Evolutionary conservation across 2,797 vertebrate species (phyloP), one percentile per base, ranked within the genome.

Genomic region (Crax fasciolata): DNA sequence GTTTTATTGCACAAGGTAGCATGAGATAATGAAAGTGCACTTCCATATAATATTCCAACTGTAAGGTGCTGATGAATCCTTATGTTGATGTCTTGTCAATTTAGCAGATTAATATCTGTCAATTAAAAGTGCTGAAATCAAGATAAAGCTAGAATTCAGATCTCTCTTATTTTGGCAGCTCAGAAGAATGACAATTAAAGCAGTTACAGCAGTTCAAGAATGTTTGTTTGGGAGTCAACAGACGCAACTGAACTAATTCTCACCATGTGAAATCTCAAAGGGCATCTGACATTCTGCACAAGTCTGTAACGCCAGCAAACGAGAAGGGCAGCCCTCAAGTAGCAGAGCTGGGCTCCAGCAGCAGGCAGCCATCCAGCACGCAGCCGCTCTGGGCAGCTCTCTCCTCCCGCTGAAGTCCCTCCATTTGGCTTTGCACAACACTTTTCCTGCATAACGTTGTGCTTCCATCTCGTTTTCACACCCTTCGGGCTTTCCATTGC

Each of bases 21-120:
- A 81, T 44, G 44, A 92, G 89, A 84, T 78, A 91, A 94, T 78
- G 89, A 66, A 90, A 90, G 67, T 76, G 23, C 57, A 93, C 94
- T 96, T 95, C 87, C 94, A 79, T 92, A 92, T 95, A 76, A 54
- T 81, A 92, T 94, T 94, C 87, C 52, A 73, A 62, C 79, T 63
- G 63, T 32, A 91, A 54, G 83, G 73, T 76, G 85, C 91, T 91
- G 79, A 78, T 87, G 77, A 91, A 84, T 88, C 63, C 85, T 88
- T 63, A 21, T 76, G 63, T 82, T 84, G 85, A 88, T 90, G 58
- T 58, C 91, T 81, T 75, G 84, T 93, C 87, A 87, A 38, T 83
- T 91, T 85, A 89, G 68, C 51, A 89, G 84, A 82, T 58, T 89
- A 89, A 58, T 82, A 54, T n/a, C 72, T 83, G 58, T 90, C 92